A percentile compares a stretch with the other conserved stretches of the same genome.
Evolutionary conservation across 2,797 vertebrate species (phyloP).

Genomic region (Sphenodon punctatus): DNA sequence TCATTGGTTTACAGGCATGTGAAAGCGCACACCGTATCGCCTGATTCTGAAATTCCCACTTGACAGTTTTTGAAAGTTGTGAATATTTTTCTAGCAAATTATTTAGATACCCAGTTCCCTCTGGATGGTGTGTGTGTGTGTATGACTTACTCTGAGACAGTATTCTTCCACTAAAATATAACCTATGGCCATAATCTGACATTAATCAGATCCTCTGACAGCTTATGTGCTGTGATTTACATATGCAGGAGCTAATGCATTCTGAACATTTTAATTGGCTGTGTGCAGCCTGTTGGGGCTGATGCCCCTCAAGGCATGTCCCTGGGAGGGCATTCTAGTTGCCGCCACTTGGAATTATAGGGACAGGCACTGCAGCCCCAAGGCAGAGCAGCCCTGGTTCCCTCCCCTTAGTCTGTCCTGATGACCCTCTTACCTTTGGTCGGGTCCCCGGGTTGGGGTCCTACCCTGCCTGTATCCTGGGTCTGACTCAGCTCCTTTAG

Average conservation of each 20-base stretch:
- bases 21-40: background rate
- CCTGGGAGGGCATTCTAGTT: too few species aligned
- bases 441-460: too few species aligned
- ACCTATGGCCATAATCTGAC: background rate
- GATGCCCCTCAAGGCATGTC: too few species aligned
- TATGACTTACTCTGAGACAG: accelerated
- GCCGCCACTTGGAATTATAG: too few species aligned
- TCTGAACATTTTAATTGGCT: conserved; percentile 47
- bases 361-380: too few species aligned
- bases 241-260: conserved; percentile 26
- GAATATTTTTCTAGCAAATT: conserved; percentile 19
- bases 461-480: too few species aligned
- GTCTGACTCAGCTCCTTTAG: too few species aligned
- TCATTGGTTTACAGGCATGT: background rate
- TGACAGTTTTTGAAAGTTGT: conserved; percentile 18
- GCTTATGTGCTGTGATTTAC: background rate
- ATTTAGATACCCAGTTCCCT: background rate
- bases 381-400: too few species aligned
- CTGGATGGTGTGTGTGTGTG: background rate
- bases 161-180: background rate
- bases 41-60: background rate
- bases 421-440: too few species aligned
- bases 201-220: conserved; percentile 13
- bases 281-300: too few species aligned
- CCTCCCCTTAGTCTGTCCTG: too few species aligned